phyloP scores from a whole-genome alignment of 2,113 vertebrate species.

The Pampusana beccarii region DNA sequence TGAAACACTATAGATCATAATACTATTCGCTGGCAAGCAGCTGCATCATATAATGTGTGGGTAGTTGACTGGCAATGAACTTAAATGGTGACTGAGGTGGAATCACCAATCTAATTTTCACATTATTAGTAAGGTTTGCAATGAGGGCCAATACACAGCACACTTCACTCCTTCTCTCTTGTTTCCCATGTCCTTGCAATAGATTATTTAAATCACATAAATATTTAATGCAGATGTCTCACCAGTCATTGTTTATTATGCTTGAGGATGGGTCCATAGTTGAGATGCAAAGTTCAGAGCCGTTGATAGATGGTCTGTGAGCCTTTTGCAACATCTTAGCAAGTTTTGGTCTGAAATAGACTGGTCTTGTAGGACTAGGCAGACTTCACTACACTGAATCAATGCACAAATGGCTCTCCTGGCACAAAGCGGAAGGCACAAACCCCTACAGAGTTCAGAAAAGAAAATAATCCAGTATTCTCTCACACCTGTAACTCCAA shows the following conservation, averaged over 20 bases:
- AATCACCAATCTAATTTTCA: not conserved
- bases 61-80: not conserved
- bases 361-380: not conserved
- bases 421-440: not conserved
- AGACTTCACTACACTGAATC: not conserved
- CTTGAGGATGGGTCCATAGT: not conserved
- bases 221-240: not conserved
- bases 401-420: not conserved
- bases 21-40: not conserved
- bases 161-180: not conserved
- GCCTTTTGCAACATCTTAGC: not conserved
- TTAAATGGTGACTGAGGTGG: not conserved
- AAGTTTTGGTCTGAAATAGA: not conserved
- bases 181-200: not conserved
- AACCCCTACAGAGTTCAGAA: not conserved
- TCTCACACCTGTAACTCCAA: not conserved
- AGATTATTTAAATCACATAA: constrained; percentile 5
- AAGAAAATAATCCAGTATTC: not conserved
- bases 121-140: not conserved
- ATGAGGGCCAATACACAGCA: not conserved
- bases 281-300: not conserved
- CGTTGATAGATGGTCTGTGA: not conserved
- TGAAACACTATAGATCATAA: not conserved
- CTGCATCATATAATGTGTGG: not conserved
- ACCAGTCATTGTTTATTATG: not conserved